phyloP scores from a whole-genome alignment of 2,113 vertebrate species.

The Ptyas mucosa region DNA sequence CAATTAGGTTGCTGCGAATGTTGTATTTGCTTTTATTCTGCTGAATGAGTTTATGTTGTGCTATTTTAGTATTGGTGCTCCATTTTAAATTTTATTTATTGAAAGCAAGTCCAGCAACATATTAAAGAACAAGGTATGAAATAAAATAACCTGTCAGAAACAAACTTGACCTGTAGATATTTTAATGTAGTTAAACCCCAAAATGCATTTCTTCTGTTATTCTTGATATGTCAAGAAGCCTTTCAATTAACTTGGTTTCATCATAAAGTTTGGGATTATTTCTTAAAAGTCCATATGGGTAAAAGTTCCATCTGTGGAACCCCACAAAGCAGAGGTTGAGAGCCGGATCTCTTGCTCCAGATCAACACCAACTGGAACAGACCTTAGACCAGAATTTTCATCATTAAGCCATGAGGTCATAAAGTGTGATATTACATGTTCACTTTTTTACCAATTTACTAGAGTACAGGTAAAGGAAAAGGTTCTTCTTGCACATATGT shows the following conservation, averaged over 20 bases:
- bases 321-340: neutral
- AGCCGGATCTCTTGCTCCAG: neutral
- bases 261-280: neutral
- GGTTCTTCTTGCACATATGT: no score
- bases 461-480: no score
- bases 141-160: neutral
- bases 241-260: rapidly evolving
- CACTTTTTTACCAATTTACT: neutral
- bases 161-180: neutral
- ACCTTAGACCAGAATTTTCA: neutral
- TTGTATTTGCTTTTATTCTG: neutral
- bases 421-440: neutral
- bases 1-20: neutral
- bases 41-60: neutral
- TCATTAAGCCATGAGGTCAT: neutral
- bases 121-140: neutral
- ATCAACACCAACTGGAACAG: neutral
- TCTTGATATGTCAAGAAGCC: neutral
- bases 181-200: neutral
- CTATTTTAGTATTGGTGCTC: neutral
- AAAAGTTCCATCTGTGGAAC: no score
- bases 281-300: neutral
- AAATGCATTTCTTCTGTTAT: neutral
- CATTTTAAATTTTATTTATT: neutral
- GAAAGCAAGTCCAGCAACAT: neutral